Evolutionary conservation across 2,888 invertebrate species (phyloP).

Genomic region (Eucera pruinosa): DNA sequence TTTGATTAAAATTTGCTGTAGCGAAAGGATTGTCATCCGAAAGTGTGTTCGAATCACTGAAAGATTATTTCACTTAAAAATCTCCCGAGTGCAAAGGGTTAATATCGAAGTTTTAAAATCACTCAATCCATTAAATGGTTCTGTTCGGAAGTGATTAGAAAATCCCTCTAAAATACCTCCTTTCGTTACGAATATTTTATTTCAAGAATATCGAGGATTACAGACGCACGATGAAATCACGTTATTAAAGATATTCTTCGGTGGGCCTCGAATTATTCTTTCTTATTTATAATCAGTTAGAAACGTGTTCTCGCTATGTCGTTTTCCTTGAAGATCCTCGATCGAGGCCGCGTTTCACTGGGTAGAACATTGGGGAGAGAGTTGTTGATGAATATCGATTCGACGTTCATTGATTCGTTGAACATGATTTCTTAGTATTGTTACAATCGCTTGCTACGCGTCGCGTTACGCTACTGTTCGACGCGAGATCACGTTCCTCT

Average conservation of each 20-base stretch:
- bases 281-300: conserved; percentile 46
- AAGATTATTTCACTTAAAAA: too few species aligned
- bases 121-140: too few species aligned
- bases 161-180: too few species aligned
- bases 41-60: too few species aligned
- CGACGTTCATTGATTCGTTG: conserved; percentile 59
- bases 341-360: conserved; percentile 62
- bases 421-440: conserved; percentile 54
- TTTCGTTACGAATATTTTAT: too few species aligned
- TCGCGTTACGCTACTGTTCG: conserved; percentile 31
- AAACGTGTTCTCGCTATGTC: conserved; percentile 67
- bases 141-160: too few species aligned
- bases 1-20: too few species aligned
- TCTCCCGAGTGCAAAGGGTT: too few species aligned
- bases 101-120: too few species aligned
- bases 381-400: conserved; percentile 50
- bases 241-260: background rate
- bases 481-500: conserved; percentile 29
- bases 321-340: conserved; percentile 74
- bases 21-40: too few species aligned
- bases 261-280: background rate
- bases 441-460: conserved; percentile 41
- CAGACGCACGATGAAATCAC: background rate
- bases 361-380: conserved; percentile 25
- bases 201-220: too few species aligned